Evolutionary conservation across 2,113 vertebrate species (phyloP).

Genomic region (Hemicordylus capensis): DNA sequence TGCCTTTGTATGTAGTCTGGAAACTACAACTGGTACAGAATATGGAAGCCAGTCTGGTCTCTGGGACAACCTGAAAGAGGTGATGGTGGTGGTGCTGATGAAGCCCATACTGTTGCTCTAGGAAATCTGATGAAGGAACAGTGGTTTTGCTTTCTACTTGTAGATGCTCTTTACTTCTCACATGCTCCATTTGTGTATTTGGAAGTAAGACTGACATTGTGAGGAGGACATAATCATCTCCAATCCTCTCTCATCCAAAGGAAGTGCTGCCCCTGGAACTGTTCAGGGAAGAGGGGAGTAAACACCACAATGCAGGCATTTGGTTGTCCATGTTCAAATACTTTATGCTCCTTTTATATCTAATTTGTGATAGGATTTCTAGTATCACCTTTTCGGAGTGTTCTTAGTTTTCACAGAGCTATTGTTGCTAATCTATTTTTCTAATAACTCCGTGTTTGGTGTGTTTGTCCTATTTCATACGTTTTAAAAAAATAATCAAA

Average conservation of each 20-base stretch:
- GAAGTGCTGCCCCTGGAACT: background rate
- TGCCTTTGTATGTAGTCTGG: no score
- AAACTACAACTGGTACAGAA: no score
- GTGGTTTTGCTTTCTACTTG: background rate
- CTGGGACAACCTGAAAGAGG: background rate
- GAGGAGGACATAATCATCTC: background rate
- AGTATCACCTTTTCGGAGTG: background rate
- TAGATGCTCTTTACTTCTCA: background rate
- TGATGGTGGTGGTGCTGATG: background rate
- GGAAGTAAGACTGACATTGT: background rate
- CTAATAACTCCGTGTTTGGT: background rate
- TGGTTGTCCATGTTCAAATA: background rate
- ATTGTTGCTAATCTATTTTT: slow-evolving; percentile 24
- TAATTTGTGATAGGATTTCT: background rate
- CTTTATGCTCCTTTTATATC: background rate
- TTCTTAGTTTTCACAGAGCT: background rate
- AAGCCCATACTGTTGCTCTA: background rate
- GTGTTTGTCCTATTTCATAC: background rate
- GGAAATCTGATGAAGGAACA: background rate
- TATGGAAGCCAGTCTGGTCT: no score
- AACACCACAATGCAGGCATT: background rate
- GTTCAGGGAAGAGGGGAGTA: background rate
- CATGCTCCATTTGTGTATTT: background rate
- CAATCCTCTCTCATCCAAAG: background rate
- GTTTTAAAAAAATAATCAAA: background rate